phyloP scores from a whole-genome alignment of 2,113 vertebrate genomes.

The Plecturocebus donacophilus region DNA sequence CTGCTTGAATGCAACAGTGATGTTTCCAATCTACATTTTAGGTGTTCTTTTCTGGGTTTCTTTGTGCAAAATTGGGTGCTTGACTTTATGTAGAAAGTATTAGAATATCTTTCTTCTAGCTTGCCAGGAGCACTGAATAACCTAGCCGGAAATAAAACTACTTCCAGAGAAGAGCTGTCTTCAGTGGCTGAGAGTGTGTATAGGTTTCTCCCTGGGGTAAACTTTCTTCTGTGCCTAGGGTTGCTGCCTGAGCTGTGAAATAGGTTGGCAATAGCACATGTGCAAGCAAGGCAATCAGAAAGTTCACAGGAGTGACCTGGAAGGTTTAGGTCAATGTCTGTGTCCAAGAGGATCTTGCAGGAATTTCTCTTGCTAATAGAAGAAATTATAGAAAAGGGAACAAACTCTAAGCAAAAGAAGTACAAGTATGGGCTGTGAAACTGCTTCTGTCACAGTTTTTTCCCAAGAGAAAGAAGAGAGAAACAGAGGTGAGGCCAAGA shows the following conservation, averaged over 20 bases:
- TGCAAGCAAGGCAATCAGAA: background rate
- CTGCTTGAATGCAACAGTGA: background rate
- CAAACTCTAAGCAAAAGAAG: conserved; percentile 8
- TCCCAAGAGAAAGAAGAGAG: background rate
- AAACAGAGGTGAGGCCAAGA: background rate
- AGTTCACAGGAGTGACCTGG: background rate
- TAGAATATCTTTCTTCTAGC: background rate
- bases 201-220: background rate
- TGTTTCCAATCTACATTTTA: conserved; percentile 14
- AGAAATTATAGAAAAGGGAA: background rate
- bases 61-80: background rate
- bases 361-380: background rate
- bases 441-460: conserved; percentile 11
- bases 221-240: background rate
- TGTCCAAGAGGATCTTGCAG: background rate
- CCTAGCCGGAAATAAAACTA: conserved; percentile 42
- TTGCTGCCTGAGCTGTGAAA: background rate
- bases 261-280: background rate
- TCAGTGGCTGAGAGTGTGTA: background rate
- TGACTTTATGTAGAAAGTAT: background rate
- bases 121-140: background rate
- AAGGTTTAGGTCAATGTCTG: background rate
- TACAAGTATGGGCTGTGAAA: background rate
- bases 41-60: background rate
- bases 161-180: background rate